A percentile compares a stretch with the other conserved stretches of the same genome.
phyloP scores from a whole-genome alignment of 1,140 invertebrate species.

The Drosophila setifemur region DNA sequence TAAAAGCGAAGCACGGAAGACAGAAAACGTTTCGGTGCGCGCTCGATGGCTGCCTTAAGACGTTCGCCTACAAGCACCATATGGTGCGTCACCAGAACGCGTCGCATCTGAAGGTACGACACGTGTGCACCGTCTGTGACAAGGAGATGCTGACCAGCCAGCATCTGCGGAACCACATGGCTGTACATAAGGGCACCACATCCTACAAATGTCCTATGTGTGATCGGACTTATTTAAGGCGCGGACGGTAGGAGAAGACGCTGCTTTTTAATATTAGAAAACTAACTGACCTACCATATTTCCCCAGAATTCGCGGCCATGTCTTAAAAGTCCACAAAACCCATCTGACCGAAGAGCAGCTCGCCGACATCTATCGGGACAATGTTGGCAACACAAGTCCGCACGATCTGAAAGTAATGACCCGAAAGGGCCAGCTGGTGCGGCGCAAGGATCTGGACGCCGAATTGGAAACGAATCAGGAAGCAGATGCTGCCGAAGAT shows the following conservation, averaged over 20 bases:
- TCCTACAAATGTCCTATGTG: conserved; percentile 62
- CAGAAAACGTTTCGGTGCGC: conserved; percentile 41
- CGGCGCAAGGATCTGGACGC: not conserved
- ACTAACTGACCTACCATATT: not conserved
- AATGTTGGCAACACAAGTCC: conserved; percentile 14
- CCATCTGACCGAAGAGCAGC: conserved; percentile 41
- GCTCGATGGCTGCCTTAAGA: conserved; percentile 49
- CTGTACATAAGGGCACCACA: conserved; percentile 22
- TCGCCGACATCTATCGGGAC: conserved; percentile 16
- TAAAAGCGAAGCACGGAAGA: conserved; percentile 27
- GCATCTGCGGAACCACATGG: conserved; percentile 45
- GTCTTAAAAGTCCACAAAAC: conserved; percentile 42
- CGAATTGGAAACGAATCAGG: not conserved
- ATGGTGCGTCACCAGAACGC: conserved; percentile 67
- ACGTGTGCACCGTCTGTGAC: conserved; percentile 49
- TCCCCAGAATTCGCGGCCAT: conserved; percentile 48
- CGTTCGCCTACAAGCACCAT: conserved; percentile 68
- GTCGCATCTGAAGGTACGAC: conserved; percentile 32
- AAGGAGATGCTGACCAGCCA: conserved; percentile 29
- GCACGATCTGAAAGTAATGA: conserved; percentile 11
- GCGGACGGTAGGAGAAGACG: conserved; percentile 42
- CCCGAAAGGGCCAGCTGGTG: not conserved
- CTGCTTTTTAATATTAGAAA: not conserved
- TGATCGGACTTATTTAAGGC: conserved; percentile 45
- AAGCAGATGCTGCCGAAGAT: not conserved